Conservation (phyloP, 2,888 invertebrate species). For the Limenitis camilla region DNA sequence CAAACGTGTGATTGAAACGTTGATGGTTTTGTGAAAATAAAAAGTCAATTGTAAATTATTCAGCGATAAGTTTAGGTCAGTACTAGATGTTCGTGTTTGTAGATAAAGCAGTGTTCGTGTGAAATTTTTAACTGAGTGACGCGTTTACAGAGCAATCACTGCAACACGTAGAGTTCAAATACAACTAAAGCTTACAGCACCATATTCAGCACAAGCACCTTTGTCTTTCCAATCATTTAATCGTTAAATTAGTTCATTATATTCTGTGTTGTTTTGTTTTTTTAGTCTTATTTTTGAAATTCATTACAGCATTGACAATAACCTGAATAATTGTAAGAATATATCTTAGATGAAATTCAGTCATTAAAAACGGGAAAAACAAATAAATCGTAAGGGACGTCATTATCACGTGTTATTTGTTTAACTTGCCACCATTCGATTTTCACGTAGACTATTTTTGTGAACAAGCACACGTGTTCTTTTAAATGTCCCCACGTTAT, state of each 20-base stretch:
- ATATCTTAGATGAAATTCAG: neutral
- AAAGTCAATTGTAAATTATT: constrained; percentile 5
- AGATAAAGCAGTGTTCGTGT: constrained; percentile 40
- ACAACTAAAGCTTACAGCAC: constrained; percentile 40
- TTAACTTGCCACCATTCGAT: neutral
- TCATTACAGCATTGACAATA: neutral
- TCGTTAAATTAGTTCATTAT: neutral
- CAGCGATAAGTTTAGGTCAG: constrained; percentile 51
- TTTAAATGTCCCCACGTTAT: constrained; percentile 26
- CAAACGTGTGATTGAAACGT: constrained; percentile 44
- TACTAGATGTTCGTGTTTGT: constrained; percentile 38
- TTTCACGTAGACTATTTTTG: constrained; percentile 22
- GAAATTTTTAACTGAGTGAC: constrained; percentile 37
- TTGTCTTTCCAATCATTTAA: constrained; percentile 60
- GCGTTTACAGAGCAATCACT: constrained; percentile 46
- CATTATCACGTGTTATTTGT: neutral
- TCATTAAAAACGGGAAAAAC: neutral
- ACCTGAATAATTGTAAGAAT: neutral
- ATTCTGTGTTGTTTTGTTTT: neutral
- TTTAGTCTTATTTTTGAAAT: neutral
- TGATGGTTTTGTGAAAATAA: constrained; percentile 28
- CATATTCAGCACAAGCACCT: constrained; percentile 36
- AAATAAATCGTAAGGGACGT: neutral
- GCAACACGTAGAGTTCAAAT: constrained; percentile 35
- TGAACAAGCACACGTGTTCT: constrained; percentile 42